Evolutionary conservation across 2,888 invertebrate genomes (phyloP).

Genomic region (Lasioglossum villosulum): DNA sequence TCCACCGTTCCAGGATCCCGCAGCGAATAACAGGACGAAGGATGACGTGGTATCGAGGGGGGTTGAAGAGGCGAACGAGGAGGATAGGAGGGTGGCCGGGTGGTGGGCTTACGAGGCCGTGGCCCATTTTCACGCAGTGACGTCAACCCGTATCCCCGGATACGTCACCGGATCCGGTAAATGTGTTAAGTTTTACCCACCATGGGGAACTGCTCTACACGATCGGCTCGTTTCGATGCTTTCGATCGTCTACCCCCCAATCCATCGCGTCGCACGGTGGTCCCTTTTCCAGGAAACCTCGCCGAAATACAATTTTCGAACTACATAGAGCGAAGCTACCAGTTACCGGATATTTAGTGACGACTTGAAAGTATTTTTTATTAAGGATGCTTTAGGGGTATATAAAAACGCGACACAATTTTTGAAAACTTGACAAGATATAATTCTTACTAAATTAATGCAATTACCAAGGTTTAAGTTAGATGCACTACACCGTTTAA

Average conservation of each 20-base stretch:
- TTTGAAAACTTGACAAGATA: no score
- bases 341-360: no score
- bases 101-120: slow-evolving; percentile 74
- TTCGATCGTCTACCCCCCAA: neutral
- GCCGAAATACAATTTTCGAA: no score
- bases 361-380: no score
- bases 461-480: no score
- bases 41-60: slow-evolving; percentile 64
- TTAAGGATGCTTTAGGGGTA: no score
- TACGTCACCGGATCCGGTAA: slow-evolving; percentile 74
- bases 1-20: slow-evolving; percentile 61
- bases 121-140: slow-evolving; percentile 79
- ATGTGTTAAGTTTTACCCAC: slow-evolving; percentile 71
- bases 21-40: slow-evolving; percentile 65
- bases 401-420: no score
- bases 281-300: no score
- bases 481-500: no score
- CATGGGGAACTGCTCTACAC: slow-evolving; percentile 62
- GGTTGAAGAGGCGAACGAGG: slow-evolving; percentile 28
- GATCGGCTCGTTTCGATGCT: slow-evolving; percentile 54
- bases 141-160: slow-evolving; percentile 74
- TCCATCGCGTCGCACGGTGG: neutral
- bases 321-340: no score
- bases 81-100: slow-evolving; percentile 57
- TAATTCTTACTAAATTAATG: no score